Conservation (phyloP, 1,140 invertebrate genomes). For the Nephotettix cincticeps region DNA sequence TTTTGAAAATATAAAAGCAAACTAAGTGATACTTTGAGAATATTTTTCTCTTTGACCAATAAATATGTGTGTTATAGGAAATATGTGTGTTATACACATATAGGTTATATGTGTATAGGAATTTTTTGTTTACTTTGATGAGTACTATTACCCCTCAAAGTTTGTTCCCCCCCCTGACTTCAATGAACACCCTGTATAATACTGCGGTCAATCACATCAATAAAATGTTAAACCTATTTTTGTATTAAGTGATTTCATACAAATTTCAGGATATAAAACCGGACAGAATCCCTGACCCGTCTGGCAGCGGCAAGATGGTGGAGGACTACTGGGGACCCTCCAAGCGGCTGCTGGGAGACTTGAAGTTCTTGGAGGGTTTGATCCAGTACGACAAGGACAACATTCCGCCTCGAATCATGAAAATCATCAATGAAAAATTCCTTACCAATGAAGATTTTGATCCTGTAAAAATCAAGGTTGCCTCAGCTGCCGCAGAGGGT, state of each 20-base stretch:
- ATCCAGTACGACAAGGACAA: constrained; percentile 92
- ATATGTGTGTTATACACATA: background rate
- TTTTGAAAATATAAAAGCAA: too few relatives aligned
- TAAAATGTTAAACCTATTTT: background rate
- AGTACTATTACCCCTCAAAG: too few relatives aligned
- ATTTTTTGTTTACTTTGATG: too few relatives aligned
- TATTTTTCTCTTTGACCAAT: too few relatives aligned
- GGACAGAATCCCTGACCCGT: constrained; percentile 75
- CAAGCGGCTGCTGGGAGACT: constrained; percentile 86
- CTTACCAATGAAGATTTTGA: constrained; percentile 86
- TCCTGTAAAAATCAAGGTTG: constrained; percentile 82
- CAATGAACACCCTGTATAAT: background rate
- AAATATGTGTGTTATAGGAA: too few relatives aligned
- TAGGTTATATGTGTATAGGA: too few relatives aligned
- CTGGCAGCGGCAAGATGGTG: constrained; percentile 66
- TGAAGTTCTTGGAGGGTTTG: constrained; percentile 83
- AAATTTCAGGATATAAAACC: constrained; percentile 71
- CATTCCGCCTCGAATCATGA: constrained; percentile 78
- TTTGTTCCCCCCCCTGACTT: too few relatives aligned
- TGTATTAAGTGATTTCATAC: background rate
- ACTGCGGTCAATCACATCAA: background rate
- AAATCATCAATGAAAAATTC: constrained; percentile 78
- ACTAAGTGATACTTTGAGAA: too few relatives aligned
- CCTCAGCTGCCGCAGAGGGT: constrained; percentile 75
- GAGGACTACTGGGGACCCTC: constrained; percentile 95